These are phyloP conservation scores for Myiopsitta monachus DNA, from an alignment of 2,113 vertebrate genomes.

Conservation along the genomic window DNA sequence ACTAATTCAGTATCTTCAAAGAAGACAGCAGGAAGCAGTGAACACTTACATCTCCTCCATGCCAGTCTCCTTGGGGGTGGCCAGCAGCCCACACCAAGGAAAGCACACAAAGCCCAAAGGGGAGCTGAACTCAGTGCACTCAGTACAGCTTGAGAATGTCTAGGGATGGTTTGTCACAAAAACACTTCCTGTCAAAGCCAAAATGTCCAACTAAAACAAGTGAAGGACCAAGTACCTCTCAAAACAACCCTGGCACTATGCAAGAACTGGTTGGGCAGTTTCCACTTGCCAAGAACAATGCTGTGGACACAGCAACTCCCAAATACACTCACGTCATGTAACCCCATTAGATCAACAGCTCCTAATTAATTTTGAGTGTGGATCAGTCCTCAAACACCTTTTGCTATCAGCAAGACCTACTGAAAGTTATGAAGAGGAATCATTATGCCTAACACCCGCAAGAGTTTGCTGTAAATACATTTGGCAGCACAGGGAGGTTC, in stretches of 20 bases:
- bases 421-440: conserved; percentile 8
- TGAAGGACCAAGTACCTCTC: background rate
- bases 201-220: background rate
- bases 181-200: background rate
- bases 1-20: background rate
- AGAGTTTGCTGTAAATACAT: conserved; percentile 45
- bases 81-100: background rate
- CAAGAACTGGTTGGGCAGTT: background rate
- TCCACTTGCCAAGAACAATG: background rate
- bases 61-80: accelerated
- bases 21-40: background rate
- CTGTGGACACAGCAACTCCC: background rate
- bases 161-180: background rate
- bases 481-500: conserved; percentile 25
- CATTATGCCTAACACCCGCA: conserved; percentile 8
- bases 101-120: background rate
- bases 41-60: background rate
- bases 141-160: background rate
- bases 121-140: background rate
- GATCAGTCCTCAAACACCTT: conserved; percentile 12
- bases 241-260: background rate
- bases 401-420: background rate
- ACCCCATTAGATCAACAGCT: background rate
- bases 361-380: background rate
- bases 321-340: background rate